These are phyloP conservation scores for Hirundo rustica DNA, from an alignment of 2,797 vertebrate species.

Conservation along the genomic window DNA sequence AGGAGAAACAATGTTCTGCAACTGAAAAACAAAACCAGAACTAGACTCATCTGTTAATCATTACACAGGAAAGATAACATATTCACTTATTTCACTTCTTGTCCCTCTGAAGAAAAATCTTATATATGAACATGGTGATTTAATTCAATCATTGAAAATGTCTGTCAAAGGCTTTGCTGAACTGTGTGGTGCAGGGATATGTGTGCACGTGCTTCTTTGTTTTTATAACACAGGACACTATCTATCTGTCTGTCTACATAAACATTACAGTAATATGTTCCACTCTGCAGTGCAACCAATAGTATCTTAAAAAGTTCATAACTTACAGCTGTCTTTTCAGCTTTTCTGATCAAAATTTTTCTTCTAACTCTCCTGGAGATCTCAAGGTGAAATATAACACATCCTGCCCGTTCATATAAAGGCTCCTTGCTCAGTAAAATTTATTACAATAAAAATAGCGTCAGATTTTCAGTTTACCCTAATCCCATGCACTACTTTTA, in stretches of 20 bases:
- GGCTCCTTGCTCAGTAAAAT: neutral
- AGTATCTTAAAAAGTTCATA: neutral
- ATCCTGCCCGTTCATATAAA: neutral
- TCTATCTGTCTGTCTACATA: neutral
- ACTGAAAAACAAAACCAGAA: neutral
- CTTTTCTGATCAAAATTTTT: neutral
- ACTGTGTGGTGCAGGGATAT: neutral
- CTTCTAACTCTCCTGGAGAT: neutral
- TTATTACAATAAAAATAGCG: neutral
- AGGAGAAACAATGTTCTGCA: neutral
- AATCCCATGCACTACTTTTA: neutral
- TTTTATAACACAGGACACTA: neutral
- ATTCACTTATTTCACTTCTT: neutral
- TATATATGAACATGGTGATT: neutral
- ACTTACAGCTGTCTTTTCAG: neutral
- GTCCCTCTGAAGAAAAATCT: neutral
- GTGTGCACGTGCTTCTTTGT: rapidly evolving
- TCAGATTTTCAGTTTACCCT: neutral
- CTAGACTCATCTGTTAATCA: constrained; percentile 6
- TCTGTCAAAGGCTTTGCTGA: neutral
- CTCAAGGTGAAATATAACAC: neutral
- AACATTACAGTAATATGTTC: neutral
- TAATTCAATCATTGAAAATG: neutral
- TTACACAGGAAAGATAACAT: neutral
- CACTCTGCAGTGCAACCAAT: neutral